phyloP scores from a whole-genome alignment of 1,140 invertebrate species.

The Drosophila baimaii region DNA sequence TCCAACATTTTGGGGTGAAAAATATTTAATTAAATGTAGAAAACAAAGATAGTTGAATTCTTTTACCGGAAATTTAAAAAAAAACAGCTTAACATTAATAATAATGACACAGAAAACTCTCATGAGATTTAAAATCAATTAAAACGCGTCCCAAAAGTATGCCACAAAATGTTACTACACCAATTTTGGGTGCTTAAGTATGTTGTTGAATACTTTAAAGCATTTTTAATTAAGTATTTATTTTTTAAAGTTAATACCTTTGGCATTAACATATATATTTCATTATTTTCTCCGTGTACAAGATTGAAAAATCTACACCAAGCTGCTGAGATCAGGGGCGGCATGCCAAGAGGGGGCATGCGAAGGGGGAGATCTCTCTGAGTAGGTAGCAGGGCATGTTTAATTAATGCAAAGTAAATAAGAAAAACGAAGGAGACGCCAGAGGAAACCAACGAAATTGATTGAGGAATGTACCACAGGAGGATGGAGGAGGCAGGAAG shows the following conservation, averaged over 20 bases:
- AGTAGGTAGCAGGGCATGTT: constrained; percentile 75
- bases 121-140: background rate
- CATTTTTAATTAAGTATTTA: background rate
- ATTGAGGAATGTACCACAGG: constrained; percentile 75
- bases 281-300: background rate
- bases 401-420: constrained; percentile 83
- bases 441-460: constrained; percentile 68
- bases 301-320: constrained; percentile 69
- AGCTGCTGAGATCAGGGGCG: constrained; percentile 8
- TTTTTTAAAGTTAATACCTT: no score
- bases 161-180: background rate
- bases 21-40: background rate
- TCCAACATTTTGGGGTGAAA: no score
- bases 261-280: no score
- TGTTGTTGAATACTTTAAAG: background rate
- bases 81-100: background rate
- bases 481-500: background rate
- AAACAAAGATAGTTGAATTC: no score
- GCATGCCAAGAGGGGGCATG: background rate
- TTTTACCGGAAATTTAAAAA: no score
- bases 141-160: background rate
- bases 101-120: background rate
- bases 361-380: constrained; percentile 9
- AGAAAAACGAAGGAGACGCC: constrained; percentile 57
- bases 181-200: background rate